Conservation (phyloP, 2,797 vertebrate species). For the Cossypha dichroa region DNA sequence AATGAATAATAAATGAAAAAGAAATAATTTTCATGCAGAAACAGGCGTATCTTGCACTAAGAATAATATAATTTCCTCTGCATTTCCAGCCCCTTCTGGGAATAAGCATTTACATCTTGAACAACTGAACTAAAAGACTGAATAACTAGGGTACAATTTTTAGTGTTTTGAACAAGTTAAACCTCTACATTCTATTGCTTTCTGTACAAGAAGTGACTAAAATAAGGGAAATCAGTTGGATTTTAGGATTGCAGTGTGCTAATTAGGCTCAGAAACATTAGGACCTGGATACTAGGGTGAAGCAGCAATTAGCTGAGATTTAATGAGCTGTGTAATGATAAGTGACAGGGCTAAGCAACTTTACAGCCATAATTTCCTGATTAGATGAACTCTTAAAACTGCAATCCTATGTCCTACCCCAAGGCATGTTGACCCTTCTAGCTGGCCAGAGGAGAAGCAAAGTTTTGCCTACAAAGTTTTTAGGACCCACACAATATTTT, state of each 20-base stretch:
- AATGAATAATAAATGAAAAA: background rate
- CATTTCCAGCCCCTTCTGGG: background rate
- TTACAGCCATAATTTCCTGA: constrained; percentile 79
- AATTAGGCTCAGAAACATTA: constrained; percentile 58
- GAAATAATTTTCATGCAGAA: background rate
- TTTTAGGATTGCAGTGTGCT: constrained; percentile 47
- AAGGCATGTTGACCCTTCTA: constrained; percentile 45
- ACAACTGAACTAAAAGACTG: background rate
- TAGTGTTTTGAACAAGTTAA: background rate
- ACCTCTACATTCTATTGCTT: background rate
- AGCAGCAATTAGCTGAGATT: constrained; percentile 74
- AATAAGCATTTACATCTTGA: constrained; percentile 14
- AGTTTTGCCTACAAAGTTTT: background rate
- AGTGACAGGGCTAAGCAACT: constrained; percentile 74
- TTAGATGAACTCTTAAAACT: constrained; percentile 71
- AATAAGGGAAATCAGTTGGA: constrained; percentile 4
- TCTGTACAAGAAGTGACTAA: constrained; percentile 3
- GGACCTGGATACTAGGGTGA: constrained; percentile 53
- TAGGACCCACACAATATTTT: background rate
- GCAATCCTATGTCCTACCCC: background rate
- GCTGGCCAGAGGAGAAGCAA: background rate
- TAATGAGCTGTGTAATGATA: constrained; percentile 81
- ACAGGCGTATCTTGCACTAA: background rate
- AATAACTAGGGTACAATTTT: background rate
- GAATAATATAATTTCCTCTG: background rate